These are phyloP conservation scores for Agriotes lineatus DNA, from an alignment of 2,888 invertebrate species.

Conservation along the genomic window DNA sequence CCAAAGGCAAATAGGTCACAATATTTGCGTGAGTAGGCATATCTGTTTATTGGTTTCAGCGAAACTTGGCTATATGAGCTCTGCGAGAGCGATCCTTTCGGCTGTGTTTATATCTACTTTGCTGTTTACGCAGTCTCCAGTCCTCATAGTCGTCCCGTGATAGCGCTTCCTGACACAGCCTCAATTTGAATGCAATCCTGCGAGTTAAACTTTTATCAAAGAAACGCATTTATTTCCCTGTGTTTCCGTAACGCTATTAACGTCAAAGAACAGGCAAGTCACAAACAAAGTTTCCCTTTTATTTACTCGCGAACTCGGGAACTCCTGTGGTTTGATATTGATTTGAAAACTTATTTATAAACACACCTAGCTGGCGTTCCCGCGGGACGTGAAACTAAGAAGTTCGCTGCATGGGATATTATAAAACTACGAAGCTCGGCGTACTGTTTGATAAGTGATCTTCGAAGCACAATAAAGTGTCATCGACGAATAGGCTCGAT, in stretches of 20 bases:
- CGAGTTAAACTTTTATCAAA: too few species aligned
- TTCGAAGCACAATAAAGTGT: too few species aligned
- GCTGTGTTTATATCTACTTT: background rate
- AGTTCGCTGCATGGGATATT: background rate
- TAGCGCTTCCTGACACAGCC: too few species aligned
- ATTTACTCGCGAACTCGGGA: constrained; percentile 5
- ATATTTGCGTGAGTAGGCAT: background rate
- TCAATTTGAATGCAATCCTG: too few species aligned
- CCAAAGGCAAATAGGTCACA: background rate
- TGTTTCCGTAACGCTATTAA: constrained; percentile 3
- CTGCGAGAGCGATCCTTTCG: background rate
- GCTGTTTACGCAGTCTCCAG: background rate
- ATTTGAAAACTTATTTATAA: constrained; percentile 18
- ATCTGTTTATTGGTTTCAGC: constrained; percentile 2
- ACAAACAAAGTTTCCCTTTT: constrained; percentile 14
- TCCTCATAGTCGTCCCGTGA: too few species aligned
- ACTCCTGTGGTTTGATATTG: constrained; percentile 14
- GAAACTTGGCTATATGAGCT: background rate
- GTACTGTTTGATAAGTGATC: too few species aligned
- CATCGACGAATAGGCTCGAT: too few species aligned
- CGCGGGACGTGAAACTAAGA: background rate
- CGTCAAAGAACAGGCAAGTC: background rate
- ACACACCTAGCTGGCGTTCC: background rate
- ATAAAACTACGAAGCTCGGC: background rate
- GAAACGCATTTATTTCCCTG: background rate